Evolutionary conservation across 1,140 invertebrate genomes (phyloP).

Genomic region (Bombus picipes): DNA sequence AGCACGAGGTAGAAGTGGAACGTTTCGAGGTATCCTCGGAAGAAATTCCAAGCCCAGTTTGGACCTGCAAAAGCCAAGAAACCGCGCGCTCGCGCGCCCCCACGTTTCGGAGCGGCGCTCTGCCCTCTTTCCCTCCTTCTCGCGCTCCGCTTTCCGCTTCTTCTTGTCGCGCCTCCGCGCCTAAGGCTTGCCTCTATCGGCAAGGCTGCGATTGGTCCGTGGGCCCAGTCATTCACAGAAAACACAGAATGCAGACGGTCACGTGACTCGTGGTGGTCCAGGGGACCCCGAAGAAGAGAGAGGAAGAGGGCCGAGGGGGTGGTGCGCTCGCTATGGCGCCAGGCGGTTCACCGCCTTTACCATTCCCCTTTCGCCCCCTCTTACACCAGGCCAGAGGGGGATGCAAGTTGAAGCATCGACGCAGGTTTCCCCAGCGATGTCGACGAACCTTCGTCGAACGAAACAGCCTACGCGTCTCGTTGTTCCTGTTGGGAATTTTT

Average conservation of each 20-base stretch:
- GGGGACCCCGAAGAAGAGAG: constrained; percentile 17
- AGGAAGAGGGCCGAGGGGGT: constrained; percentile 11
- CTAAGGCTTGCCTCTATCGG: constrained; percentile 58
- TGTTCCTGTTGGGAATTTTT: background rate
- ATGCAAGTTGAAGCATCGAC: constrained; percentile 34
- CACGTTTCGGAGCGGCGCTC: constrained; percentile 48
- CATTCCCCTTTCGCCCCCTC: constrained; percentile 28
- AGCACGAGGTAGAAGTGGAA: constrained; percentile 17
- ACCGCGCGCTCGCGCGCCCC: constrained; percentile 65
- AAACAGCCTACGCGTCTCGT: background rate
- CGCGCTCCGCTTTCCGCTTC: constrained; percentile 27
- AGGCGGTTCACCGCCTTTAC: constrained; percentile 56
- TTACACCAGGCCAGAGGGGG: constrained; percentile 6
- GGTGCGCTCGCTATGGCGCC: constrained; percentile 59
- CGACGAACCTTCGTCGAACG: constrained; percentile 27
- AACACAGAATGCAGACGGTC: constrained; percentile 74
- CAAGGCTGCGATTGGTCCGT: constrained; percentile 67
- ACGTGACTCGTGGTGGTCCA: constrained; percentile 59
- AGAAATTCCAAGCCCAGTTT: constrained; percentile 78
- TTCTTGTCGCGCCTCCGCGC: constrained; percentile 34
- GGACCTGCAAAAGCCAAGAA: constrained; percentile 73
- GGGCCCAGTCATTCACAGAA: constrained; percentile 81
- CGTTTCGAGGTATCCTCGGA: constrained; percentile 70
- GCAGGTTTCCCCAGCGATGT: constrained; percentile 27
- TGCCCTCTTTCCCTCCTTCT: constrained; percentile 43